Base-by-base conservation (phyloP, 92 coral and sea anemone species). In the Actinernus sp. region DNA sequence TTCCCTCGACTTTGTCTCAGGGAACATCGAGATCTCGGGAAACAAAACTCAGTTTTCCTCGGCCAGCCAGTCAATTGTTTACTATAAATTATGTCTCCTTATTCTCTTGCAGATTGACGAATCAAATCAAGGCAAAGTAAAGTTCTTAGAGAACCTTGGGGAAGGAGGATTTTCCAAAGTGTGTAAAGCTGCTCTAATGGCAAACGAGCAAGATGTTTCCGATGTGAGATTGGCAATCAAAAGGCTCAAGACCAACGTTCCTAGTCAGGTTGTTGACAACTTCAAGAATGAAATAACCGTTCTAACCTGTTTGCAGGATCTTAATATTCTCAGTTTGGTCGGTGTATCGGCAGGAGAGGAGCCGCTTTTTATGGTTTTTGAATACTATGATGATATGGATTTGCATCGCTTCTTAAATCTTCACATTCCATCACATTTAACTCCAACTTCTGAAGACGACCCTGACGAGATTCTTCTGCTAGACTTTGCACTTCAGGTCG, bases 161-260 rank as follows among this genome's bases (percentile, higher is more conserved):
- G 97, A 94, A 64, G 98, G 98, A 0, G 88, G 81, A 3, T 91
- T 91, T 41, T 79, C 92, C 17, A 77, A 79, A 53, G 92, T 94
- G 10, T 94, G 91, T 68, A 91, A 75, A 63, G 98, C 92, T 0
- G 88, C 76, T 11, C 73, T 94, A 40, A 58, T 94, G 54, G 65
- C 50, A 26, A 44, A 72, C 63, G 98, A 91, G 4, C 58, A 79
- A 3, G 92, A 85, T 16, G 49, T 71, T 37, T 61, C 92, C 3
- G 83, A 84, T 32, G 76, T 91, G 49, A 61, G 87, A 28, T 61
- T 94, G 51, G 91, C 91, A 18, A 84, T 94, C 59, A 94, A 94
- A 32, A 71, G 83, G 3, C 89, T 94, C 39, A 84, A 80, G 20
- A 66, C 73, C 63, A 93, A 79, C 53, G 95, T 87, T 6, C 97